Evolutionary conservation across 2,797 vertebrate genomes (phyloP).

Genomic region (Melanotaenia nigrans): DNA sequence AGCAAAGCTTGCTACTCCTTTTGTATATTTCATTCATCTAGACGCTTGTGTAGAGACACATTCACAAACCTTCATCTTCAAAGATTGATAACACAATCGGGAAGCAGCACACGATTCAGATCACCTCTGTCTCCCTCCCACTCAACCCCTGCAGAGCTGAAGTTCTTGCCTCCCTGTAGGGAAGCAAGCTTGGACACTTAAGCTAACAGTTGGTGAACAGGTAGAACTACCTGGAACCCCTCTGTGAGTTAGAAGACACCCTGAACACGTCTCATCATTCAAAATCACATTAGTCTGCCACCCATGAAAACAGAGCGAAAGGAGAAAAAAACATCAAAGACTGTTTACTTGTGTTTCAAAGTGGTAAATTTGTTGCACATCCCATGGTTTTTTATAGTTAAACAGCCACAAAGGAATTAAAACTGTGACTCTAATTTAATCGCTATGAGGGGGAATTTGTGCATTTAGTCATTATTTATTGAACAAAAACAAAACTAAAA

Average conservation of each 20-base stretch:
- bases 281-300: slow-evolving; percentile 63
- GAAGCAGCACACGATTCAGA: slow-evolving; percentile 64
- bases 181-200: slow-evolving; percentile 52
- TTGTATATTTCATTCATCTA: background rate
- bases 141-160: slow-evolving; percentile 33
- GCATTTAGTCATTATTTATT: background rate
- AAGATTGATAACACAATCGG: slow-evolving; percentile 64
- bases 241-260: slow-evolving; percentile 47
- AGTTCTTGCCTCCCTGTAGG: slow-evolving; percentile 50
- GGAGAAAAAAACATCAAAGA: slow-evolving; percentile 40
- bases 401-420: slow-evolving; percentile 18
- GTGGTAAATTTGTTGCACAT: slow-evolving; percentile 31
- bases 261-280: slow-evolving; percentile 57
- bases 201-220: slow-evolving; percentile 64
- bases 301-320: slow-evolving; percentile 33
- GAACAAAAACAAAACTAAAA: too few relatives aligned
- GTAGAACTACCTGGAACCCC: slow-evolving; percentile 58
- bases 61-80: slow-evolving; percentile 32
- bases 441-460: background rate
- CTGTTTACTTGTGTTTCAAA: slow-evolving; percentile 54
- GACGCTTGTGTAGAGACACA: slow-evolving; percentile 13
- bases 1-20: too few relatives aligned
- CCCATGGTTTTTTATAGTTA: slow-evolving; percentile 17
- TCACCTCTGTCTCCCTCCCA: slow-evolving; percentile 33
- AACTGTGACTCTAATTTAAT: slow-evolving; percentile 9